Evolutionary conservation across 2,113 vertebrate genomes (phyloP), one percentile per base, ranked within the genome.

Genomic region (Panurus biarmicus): DNA sequence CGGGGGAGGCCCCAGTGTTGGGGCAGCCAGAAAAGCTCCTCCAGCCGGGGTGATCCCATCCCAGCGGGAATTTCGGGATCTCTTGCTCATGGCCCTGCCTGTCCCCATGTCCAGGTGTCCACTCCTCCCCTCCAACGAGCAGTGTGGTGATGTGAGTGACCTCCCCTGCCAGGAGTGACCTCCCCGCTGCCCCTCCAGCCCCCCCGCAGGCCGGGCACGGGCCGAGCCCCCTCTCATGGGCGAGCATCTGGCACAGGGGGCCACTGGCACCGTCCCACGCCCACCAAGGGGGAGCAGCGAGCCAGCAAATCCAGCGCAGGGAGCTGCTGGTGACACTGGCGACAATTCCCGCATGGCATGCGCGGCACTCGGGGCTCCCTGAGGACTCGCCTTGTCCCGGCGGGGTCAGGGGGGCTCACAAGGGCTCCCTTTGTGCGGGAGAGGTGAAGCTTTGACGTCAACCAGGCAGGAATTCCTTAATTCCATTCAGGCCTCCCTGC

Each of bases 361-460:
- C 7, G 57, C 65, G 7, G 74, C 82, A 6, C n/a, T n/a, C 6
- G 24, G 87, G 89, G 90, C 96, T 95, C 94, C 91, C 90, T 89
- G 93, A 93, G 94, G 95, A 90, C 94, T 95, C 64, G 9, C 82
- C 18, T 78, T 72, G 84, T 47, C 44, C 61, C 58, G 23, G 72
- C 17, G 4, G 67, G 92, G 28, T 12, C 15, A 19, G 56, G 44
- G 45, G 36, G 78, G 65, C 29, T 89, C 73, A 89, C 74, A 89
- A 95, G 53, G 10, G 93, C 70, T 88, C 91, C 90, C 83, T 95
- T 96, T 96, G 96, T 96, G 91, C 74, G 75, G 94, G 81, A 66
- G 94, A 95, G 92, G 96, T 47, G 93, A 82, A 88, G 96, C 85
- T 96, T 96, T 97, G 93, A 97, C 96, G 96, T 97, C 96, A 97